Base-by-base conservation (phyloP, 1,140 invertebrate species). In the Papilio dardanus region DNA sequence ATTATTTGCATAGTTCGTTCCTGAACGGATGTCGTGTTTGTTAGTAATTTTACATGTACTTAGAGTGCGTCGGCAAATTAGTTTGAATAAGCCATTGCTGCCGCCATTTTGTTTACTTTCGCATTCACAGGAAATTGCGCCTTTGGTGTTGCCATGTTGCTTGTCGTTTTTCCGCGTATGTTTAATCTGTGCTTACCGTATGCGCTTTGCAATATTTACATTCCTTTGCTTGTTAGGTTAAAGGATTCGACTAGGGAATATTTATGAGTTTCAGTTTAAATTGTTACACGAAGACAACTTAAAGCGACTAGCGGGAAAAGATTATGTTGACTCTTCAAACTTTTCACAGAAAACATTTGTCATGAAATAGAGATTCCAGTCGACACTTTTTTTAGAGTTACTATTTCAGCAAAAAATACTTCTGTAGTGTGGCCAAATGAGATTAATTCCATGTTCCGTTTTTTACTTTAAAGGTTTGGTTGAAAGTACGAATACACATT, bases 1-100 rank as follows among this genome's bases (percentile, higher is more conserved):
- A 62, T 62, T 62, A 62, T 62, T 62, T 62, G 24, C 24, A 62
- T 62, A 62, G 54, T 62, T 62, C 54, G 30, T 62, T 62, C 54
- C 54, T 62, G 54, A 62, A 62, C 54, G 54, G 54, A 62, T 62
- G 54, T 62, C 24, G 54, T 62, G 54, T 62, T 62, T 62, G 54
- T 62, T 30, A 62, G 24, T 30, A 62, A 62, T 62, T 24, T 62
- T 62, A 62, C 24, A 62, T 14, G 24, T 62, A 62, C 54, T 62
- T 30, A 62, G 54, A 62, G 54, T 62, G 8, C 54, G 24, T 30
- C 24, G 54, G 24, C 12, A 62, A 62, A 62, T 62, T 62, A 24
- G 54, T 62, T 62, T 62, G 5, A 62, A 62, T 28, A 62, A 19
- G 14, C 54, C 24, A 28, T 62, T 12, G 12, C 24, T 14, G 21